Evolutionary conservation across 2,797 vertebrate genomes (phyloP), one percentile per base, ranked within the genome.

Genomic region (Podarcis lilfordi): DNA sequence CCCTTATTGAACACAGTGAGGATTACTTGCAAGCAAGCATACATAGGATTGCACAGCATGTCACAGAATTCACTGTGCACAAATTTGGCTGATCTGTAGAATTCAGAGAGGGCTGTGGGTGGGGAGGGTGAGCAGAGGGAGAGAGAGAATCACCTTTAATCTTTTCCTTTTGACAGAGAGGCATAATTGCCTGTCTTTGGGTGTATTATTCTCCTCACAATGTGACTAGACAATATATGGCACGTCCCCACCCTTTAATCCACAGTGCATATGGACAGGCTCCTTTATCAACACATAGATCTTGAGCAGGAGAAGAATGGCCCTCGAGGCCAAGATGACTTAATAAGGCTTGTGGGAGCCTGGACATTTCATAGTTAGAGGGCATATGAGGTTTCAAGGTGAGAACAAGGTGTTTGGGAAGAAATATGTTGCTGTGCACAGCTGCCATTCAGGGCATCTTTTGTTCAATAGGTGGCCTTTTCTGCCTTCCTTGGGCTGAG

Each of bases 271-370:
- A 80, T 45, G 21, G 43, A 59, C n/a, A 64, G 37, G 4, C n/a
- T 69, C 61, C 17, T 45, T 77, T 86, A 86, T 77, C 82, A n/a
- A 1, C 79, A 32, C 43, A 64, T 77, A 35, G 79, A 71, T 88
- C 78, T 85, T 59, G 23, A 76, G n/a, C 40, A 78, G 76, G 23
- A 71, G 61, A 84, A 43, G 21, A 43, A 77, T 71, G 13, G 61
- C 29, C 86, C 61, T 88, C 23, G 27, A 66, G 64, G 82, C 37
- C 86, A 82, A 81, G 69, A 69, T 69, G 89, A 59, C 55, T 61
- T 81, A 85, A 82, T 64, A 64, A 82, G 72, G 3, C 72, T 78
- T 64, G 64, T 82, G 69, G 55, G 74, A 64, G 79, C 86, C 64
- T 78, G n/a, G 29, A 77, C 37, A 37, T 23, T 23, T 80, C 45